These are phyloP conservation scores for Aphodius sticticus DNA, from an alignment of 2,888 invertebrate species.

Conservation along the genomic window DNA sequence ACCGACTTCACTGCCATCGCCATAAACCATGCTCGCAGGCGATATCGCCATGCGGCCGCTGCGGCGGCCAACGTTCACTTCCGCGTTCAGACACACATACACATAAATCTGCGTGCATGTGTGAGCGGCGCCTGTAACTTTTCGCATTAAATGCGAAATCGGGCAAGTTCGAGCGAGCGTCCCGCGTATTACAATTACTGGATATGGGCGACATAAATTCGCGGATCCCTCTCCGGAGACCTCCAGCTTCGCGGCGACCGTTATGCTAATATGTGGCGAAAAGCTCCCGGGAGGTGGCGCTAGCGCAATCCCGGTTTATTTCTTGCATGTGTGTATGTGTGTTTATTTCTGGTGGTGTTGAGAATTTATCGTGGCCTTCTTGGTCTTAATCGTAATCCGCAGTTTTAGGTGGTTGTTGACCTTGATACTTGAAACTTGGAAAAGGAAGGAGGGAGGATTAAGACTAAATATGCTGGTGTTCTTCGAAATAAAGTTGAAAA, in stretches of 20 bases:
- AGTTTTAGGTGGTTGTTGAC: too few species aligned
- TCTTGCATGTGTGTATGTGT: background rate
- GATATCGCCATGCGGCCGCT: background rate
- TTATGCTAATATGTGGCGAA: background rate
- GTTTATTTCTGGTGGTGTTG: background rate
- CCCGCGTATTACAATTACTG: background rate
- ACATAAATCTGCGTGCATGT: background rate
- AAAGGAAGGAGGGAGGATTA: too few species aligned
- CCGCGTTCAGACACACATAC: background rate
- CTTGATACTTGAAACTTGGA: too few species aligned
- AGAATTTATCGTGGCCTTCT: background rate
- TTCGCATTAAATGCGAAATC: constrained; percentile 4
- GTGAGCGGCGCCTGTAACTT: background rate
- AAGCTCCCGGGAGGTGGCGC: background rate
- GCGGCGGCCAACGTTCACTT: too few species aligned
- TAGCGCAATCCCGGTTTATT: background rate
- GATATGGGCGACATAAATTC: constrained; percentile 4
- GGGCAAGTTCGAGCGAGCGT: background rate
- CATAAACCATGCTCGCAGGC: background rate
- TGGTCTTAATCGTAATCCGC: too few species aligned
- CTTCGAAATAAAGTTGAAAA: too few species aligned
- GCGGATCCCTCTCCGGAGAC: background rate
- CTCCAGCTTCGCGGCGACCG: background rate
- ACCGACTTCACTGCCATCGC: background rate
- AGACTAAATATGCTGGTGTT: too few species aligned